Evolutionary conservation across 2,113 vertebrate genomes (phyloP).

Genomic region (Rhagologus leucostigma): DNA sequence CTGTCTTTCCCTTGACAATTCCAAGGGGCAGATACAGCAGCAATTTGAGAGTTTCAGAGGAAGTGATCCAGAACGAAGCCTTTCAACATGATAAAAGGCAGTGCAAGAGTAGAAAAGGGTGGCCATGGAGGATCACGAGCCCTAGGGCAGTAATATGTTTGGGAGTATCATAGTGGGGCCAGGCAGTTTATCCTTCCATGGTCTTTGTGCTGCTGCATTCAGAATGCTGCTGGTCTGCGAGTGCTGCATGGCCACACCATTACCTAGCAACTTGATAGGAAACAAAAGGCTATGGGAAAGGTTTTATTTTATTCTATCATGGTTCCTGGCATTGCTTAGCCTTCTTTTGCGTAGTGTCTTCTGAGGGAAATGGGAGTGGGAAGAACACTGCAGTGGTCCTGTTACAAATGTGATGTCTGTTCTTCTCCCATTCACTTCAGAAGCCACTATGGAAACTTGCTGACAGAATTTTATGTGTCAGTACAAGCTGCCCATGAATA

Average conservation of each 20-base stretch:
- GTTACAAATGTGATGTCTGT: not conserved
- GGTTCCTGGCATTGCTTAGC: not conserved
- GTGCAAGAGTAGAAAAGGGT: not conserved
- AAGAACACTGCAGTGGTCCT: not conserved
- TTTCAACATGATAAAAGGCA: not conserved
- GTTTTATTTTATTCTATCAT: not conserved
- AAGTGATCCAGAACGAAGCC: not conserved
- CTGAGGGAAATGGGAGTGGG: not conserved
- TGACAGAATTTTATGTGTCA: not conserved
- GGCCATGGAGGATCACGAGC: not conserved
- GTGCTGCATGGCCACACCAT: not conserved
- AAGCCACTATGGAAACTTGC: not conserved
- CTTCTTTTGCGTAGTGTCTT: not conserved
- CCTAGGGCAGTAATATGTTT: not conserved
- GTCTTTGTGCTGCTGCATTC: not conserved
- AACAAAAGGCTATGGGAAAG: not conserved
- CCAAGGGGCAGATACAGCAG: constrained; percentile 40
- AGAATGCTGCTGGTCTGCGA: not conserved
- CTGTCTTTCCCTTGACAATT: constrained; percentile 28
- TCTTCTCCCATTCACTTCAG: not conserved
- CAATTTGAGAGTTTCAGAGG: constrained; percentile 28
- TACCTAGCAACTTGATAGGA: not conserved
- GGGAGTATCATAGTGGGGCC: not conserved
- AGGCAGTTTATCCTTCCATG: not conserved
- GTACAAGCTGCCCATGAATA: not conserved